Evolutionary conservation across 92 coral and sea anemone species (phyloP).

Genomic region (Pocillopora grandis): DNA sequence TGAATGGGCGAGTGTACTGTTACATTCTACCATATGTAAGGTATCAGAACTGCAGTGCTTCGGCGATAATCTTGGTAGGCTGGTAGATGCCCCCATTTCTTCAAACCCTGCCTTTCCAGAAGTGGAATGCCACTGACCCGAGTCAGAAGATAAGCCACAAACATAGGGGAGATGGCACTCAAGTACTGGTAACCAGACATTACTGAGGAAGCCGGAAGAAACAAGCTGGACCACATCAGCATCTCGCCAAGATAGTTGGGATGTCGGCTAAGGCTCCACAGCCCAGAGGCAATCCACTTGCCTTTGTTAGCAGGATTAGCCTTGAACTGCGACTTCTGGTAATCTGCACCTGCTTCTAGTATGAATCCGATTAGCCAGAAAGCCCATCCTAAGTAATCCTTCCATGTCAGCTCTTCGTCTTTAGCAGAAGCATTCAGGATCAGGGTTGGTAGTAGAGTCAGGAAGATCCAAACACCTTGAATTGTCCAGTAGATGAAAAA

Average conservation of each 20-base stretch:
- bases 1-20: no score
- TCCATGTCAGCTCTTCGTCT: constrained; percentile 77
- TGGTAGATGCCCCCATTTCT: constrained; percentile 79
- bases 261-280: constrained; percentile 88
- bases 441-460: constrained; percentile 82
- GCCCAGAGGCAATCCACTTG: constrained; percentile 91
- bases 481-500: constrained; percentile 85
- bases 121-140: constrained; percentile 87
- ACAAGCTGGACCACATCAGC: constrained; percentile 85
- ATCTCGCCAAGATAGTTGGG: constrained; percentile 98
- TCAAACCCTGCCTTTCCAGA: constrained; percentile 76
- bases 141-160: constrained; percentile 72
- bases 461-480: constrained; percentile 89
- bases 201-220: constrained; percentile 82
- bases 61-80: constrained; percentile 72
- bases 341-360: constrained; percentile 80
- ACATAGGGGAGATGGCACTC: constrained; percentile 83
- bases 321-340: constrained; percentile 82
- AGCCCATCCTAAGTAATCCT: constrained; percentile 92
- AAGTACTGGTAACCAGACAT: constrained; percentile 84
- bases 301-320: constrained; percentile 79
- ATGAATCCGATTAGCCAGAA: constrained; percentile 86
- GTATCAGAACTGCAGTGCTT: constrained; percentile 81
- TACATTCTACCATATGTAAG: constrained; percentile 79
- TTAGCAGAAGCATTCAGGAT: constrained; percentile 68